Percentiles rank a stretch among this genome's conserved stretches.
Conservation (phyloP, 2,113 vertebrate genomes). For the Misgurnus mizolepis region DNA sequence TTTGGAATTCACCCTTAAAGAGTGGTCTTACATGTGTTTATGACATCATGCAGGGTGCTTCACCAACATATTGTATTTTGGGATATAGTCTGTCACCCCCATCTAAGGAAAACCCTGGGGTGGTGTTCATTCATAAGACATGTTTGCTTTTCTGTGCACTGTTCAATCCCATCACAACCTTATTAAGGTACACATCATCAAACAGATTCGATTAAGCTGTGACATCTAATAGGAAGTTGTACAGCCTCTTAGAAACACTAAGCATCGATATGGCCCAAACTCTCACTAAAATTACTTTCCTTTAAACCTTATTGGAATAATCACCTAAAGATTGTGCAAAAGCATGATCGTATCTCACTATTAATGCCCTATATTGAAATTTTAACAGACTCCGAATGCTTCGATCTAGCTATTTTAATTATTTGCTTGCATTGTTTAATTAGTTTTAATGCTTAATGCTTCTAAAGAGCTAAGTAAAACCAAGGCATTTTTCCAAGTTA, state of each 20-base stretch:
- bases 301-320: constrained; percentile 65
- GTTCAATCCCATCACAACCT: constrained; percentile 70
- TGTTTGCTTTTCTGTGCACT: constrained; percentile 61
- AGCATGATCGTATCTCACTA: constrained; percentile 62
- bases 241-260: constrained; percentile 62
- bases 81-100: constrained; percentile 66
- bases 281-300: constrained; percentile 43
- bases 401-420: constrained; percentile 2
- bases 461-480: neutral
- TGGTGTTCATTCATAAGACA: constrained; percentile 54
- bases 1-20: too few relatives aligned
- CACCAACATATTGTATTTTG: constrained; percentile 58
- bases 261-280: constrained; percentile 52
- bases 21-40: neutral
- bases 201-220: constrained; percentile 68
- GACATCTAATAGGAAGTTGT: constrained; percentile 72
- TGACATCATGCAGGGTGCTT: constrained; percentile 23
- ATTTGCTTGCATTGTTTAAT: constrained; percentile 31
- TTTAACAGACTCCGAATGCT: constrained; percentile 46
- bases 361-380: constrained; percentile 66
- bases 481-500: neutral
- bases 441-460: constrained; percentile 18
- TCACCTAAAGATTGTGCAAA: constrained; percentile 60
- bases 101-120: constrained; percentile 52
- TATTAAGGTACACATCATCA: constrained; percentile 73